Percentiles rank a stretch among this genome's conserved stretches.
phyloP scores from a whole-genome alignment of 2,113 vertebrate genomes.

The Mormyrus iriodes region DNA sequence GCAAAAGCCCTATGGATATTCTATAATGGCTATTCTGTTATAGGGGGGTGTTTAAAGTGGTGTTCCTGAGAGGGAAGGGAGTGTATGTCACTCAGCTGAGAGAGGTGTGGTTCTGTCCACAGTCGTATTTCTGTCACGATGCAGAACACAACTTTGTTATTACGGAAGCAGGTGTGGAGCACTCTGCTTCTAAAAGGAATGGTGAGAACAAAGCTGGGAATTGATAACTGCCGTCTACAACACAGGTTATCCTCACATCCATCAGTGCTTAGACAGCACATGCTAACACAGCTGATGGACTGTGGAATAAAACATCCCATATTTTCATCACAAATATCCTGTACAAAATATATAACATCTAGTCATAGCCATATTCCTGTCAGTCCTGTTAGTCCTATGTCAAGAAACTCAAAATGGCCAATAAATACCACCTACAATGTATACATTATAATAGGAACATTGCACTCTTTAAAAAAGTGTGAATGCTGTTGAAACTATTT shows the following conservation, averaged over 20 bases:
- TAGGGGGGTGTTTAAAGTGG: background rate
- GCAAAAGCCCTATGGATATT: background rate
- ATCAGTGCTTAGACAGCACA: background rate
- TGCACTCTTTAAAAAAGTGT: background rate
- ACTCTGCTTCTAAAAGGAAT: background rate
- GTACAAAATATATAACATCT: background rate
- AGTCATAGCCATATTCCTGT: background rate
- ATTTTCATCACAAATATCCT: background rate
- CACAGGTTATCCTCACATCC: background rate
- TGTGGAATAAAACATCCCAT: background rate
- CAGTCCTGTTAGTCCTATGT: background rate
- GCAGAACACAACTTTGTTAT: background rate
- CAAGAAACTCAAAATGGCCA: background rate
- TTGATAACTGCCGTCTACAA: background rate
- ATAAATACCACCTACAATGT: background rate
- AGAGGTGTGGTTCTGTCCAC: slow-evolving; percentile 24
- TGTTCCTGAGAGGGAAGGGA: background rate
- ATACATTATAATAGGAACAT: background rate
- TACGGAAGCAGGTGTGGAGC: slow-evolving; percentile 30
- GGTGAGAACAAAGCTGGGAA: background rate
- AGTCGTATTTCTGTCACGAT: slow-evolving; percentile 31
- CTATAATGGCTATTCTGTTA: background rate
- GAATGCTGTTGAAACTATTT: background rate
- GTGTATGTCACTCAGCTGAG: background rate
- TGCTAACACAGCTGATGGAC: background rate